Evolutionary conservation across 2,113 vertebrate genomes (phyloP), one percentile per base, ranked within the genome.

Genomic region (Myrmophylax atrothorax): DNA sequence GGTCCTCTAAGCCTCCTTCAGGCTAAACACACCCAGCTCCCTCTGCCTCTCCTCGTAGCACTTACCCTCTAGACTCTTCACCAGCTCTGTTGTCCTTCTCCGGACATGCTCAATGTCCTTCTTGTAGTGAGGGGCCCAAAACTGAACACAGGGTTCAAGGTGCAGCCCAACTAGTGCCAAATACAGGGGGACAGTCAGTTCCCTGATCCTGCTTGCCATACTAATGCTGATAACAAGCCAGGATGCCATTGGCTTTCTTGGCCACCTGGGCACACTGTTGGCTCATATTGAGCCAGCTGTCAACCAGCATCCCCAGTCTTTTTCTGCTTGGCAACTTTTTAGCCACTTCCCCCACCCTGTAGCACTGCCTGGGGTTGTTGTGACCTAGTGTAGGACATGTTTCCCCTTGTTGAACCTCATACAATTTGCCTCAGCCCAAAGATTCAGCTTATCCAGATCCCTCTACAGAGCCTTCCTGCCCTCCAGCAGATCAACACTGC

Each of bases 81-180:
- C 18, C n/a, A 37, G 9, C 46, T 50, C 47, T 28, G 13, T 50
- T 44, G 33, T 14, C 23, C 12, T 52, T 66, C 37, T 44, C 3
- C 50, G 33, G 52, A 37, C 5, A 2, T 5, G 3, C 47, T 58
- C 52, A 50, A 2, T 28, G 33, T 66, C 37, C 26, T 64, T 49
- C 31, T 73, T 50, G 18, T 15, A 37, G 17, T 18, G 37, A 49
- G 29, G 16, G 42, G 25, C 31, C 42, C 25, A 35, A 42, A 66
- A 25, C 50, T 18, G 42, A 31, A 22, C 1, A 56, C 2, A 50
- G 20, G 2, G 7, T 7, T 50, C 0, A 2, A 33, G 58, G 9
- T 18, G 20, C 15, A 12, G 7, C 22, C n/a, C 4, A 18, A 37
- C 10, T 35, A 37, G 24, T 26, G 35, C 76, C 0, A 0, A 28